Percentiles rank a stretch among this genome's conserved stretches.
phyloP scores from a whole-genome alignment of 1,140 invertebrate species.

The Drosophila jambulina region DNA sequence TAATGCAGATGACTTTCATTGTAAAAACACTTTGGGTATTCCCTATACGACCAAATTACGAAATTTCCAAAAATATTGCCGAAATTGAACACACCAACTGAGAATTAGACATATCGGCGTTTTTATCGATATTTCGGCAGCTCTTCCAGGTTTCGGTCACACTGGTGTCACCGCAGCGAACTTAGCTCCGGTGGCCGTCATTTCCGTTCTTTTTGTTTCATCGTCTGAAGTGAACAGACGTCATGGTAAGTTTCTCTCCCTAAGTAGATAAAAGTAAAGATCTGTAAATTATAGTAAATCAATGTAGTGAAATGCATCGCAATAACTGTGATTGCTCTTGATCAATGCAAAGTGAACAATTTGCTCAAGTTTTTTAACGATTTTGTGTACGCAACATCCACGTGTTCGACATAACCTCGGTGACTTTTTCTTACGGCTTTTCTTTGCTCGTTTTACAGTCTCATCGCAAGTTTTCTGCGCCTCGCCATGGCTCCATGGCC shows the following conservation, averaged over 20 bases:
- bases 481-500: slow-evolving; percentile 99
- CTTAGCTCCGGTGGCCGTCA: slow-evolving; percentile 26
- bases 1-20: too few relatives aligned
- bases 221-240: slow-evolving; percentile 78
- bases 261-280: background rate
- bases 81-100: background rate
- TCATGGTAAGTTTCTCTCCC: slow-evolving; percentile 66
- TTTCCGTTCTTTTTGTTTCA: slow-evolving; percentile 78
- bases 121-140: background rate
- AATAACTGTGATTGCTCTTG: too few relatives aligned
- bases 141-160: background rate
- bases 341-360: background rate
- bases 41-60: background rate
- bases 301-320: background rate
- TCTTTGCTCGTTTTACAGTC: slow-evolving; percentile 90
- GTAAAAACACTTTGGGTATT: too few relatives aligned
- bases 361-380: background rate
- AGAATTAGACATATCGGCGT: background rate
- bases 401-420: slow-evolving; percentile 26
- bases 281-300: background rate
- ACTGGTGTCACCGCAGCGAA: slow-evolving; percentile 32
- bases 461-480: slow-evolving; percentile 99
- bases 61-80: too few relatives aligned
- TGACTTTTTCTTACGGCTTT: slow-evolving; percentile 1
- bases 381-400: slow-evolving; percentile 2